phyloP scores from a whole-genome alignment of 2,113 vertebrate genomes.

The mouse (Mus musculus) region GRCm39 chr14:74341001-74341500 shows the following conservation, averaged over 20 bases:
- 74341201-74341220: not conserved
- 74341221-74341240: not conserved
- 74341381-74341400: not conserved
- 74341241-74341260: not conserved
- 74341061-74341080: not conserved
- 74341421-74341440: not conserved
- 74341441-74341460: not conserved
- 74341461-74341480: not conserved
- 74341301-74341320: not conserved
- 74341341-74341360: not conserved
- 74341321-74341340: not conserved
- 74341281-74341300: not conserved
- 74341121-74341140: not conserved
- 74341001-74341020: no score
- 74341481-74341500: no score
- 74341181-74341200: not conserved
- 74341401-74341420: not conserved
- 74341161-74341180: no score
- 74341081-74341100: not conserved
- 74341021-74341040: not conserved
- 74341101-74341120: not conserved
- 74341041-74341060: no score
- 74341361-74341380: not conserved
- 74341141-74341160: not conserved
- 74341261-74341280: not conserved